phyloP scores from a whole-genome alignment of 1,140 invertebrate genomes.

The Drosophila santomea region DNA sequence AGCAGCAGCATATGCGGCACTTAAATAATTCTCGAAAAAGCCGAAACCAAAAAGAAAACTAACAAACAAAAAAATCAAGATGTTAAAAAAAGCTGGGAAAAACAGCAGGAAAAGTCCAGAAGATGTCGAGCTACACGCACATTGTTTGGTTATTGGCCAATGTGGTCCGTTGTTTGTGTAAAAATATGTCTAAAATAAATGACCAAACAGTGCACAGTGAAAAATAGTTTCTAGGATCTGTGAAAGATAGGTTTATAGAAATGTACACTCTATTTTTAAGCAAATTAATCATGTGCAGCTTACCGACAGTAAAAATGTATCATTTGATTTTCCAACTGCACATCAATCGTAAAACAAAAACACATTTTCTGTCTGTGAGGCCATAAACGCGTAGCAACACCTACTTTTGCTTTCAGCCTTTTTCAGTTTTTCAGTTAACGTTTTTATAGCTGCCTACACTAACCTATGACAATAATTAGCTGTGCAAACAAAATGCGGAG shows the following conservation, averaged over 20 bases:
- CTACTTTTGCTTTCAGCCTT: constrained; percentile 75
- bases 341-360: background rate
- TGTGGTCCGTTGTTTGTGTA: constrained; percentile 55
- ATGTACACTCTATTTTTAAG: background rate
- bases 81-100: constrained; percentile 21
- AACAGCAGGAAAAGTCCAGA: constrained; percentile 5
- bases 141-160: constrained; percentile 43
- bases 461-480: constrained; percentile 83
- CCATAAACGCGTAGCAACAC: constrained; percentile 16
- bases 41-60: constrained; percentile 26
- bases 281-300: too few relatives aligned
- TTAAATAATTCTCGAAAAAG: constrained; percentile 70
- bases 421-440: constrained; percentile 47
- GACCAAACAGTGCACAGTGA: too few relatives aligned
- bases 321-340: too few relatives aligned
- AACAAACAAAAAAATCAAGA: constrained; percentile 10
- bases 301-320: too few relatives aligned
- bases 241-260: too few relatives aligned
- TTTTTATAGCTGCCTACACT: constrained; percentile 73
- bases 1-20: constrained; percentile 55
- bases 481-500: constrained; percentile 46
- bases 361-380: background rate
- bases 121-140: background rate
- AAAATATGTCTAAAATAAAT: constrained; percentile 42
- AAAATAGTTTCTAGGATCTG: background rate